These are phyloP conservation scores for Tragelaphus imberbis DNA, from an alignment of 2,113 vertebrate genomes.

Conservation along the genomic window DNA sequence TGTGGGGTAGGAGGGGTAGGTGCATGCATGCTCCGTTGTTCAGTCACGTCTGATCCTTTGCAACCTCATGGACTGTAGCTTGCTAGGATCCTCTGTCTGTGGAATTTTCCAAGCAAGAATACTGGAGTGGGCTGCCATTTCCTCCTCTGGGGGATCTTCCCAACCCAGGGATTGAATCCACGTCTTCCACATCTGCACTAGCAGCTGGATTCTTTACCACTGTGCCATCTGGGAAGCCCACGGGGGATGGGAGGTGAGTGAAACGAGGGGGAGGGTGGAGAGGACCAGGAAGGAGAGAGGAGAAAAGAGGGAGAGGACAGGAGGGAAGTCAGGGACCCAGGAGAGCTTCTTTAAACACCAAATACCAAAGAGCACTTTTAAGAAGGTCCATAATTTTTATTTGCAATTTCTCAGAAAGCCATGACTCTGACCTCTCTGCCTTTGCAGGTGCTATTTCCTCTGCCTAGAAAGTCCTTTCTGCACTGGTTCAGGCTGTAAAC, in stretches of 20 bases:
- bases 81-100: background rate
- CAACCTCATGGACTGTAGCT: background rate
- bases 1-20: background rate
- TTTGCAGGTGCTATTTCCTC: background rate
- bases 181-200: background rate
- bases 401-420: background rate
- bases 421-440: background rate
- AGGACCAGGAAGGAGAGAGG: background rate
- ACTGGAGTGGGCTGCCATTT: background rate
- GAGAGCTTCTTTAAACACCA: background rate
- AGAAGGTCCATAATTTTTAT: background rate
- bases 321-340: background rate
- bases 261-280: background rate
- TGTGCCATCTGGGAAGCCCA: background rate
- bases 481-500: background rate
- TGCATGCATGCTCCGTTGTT: background rate
- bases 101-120: background rate
- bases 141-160: background rate
- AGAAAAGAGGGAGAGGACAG: background rate
- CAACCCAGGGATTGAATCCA: background rate
- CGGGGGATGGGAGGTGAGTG: rapidly evolving
- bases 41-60: background rate
- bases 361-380: background rate
- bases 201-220: background rate
- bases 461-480: background rate